Conservation (phyloP, 2,888 invertebrate genomes). For the Volucella inanis region DNA sequence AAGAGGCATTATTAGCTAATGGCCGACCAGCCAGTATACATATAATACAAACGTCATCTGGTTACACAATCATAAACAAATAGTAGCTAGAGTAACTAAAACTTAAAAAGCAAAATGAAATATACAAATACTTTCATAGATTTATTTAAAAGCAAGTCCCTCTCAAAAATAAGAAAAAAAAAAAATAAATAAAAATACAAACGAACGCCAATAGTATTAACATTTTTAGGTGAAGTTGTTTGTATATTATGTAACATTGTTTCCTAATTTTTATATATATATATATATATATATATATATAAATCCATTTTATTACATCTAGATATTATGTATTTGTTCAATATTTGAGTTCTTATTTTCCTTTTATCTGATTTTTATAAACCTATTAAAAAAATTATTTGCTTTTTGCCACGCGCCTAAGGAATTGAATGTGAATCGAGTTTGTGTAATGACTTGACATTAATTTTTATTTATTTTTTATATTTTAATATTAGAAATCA, state of each 20-base stretch:
- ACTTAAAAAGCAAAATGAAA: conserved; percentile 4
- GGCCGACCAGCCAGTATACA: conserved; percentile 77
- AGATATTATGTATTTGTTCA: conserved; percentile 19
- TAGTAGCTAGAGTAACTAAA: conserved; percentile 63
- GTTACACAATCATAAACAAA: conserved; percentile 76
- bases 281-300: conserved; percentile 15
- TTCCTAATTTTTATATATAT: conserved; percentile 33
- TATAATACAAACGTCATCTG: conserved; percentile 76
- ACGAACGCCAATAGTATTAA: conserved; percentile 67
- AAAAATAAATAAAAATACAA: conserved; percentile 31
- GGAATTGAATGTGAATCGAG: conserved; percentile 67
- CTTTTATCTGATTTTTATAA: conserved; percentile 8
- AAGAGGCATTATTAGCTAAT: conserved; percentile 76
- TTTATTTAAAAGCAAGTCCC: not conserved
- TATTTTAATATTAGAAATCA: conserved; percentile 31
- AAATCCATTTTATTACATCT: conserved; percentile 40
- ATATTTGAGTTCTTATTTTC: conserved; percentile 1
- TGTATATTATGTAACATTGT: conserved; percentile 26
- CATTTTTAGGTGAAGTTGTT: conserved; percentile 65
- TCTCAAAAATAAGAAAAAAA: not conserved
- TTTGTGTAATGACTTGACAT: conserved; percentile 36
- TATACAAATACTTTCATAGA: conserved; percentile 26
- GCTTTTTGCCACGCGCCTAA: conserved; percentile 64
- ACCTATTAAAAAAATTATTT: conserved; percentile 29
- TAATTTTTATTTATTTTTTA: conserved; percentile 14